These are phyloP conservation scores for Pollenia griseotomentosa DNA, from an alignment of 2,888 invertebrate species.

Conservation along the genomic window DNA sequence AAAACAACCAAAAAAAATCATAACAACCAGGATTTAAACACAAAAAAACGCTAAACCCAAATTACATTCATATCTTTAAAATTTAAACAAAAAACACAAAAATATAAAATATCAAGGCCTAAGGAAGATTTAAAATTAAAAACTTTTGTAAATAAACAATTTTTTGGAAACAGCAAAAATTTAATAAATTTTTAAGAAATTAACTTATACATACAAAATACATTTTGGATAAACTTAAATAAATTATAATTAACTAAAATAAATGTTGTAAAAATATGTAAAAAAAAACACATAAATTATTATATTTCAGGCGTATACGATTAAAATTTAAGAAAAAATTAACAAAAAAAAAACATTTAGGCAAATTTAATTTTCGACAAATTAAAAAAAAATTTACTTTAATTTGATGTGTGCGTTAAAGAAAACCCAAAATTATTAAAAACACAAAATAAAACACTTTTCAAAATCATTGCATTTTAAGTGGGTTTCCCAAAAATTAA, in stretches of 20 bases:
- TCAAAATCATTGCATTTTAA: constrained; percentile 76
- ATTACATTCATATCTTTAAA: constrained; percentile 69
- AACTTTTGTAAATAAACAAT: constrained; percentile 70
- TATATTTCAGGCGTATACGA: constrained; percentile 74
- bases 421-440: constrained; percentile 57
- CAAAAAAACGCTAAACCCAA: constrained; percentile 65
- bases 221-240: constrained; percentile 73
- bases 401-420: constrained; percentile 73
- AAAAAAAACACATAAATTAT: constrained; percentile 55
- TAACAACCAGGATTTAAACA: constrained; percentile 70
- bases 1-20: constrained; percentile 70
- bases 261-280: constrained; percentile 74
- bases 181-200: constrained; percentile 42
- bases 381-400: constrained; percentile 34
- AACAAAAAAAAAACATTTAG: constrained; percentile 55
- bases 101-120: constrained; percentile 68
- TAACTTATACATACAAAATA: constrained; percentile 62
- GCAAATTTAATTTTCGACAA: constrained; percentile 61
- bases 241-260: constrained; percentile 70
- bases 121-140: constrained; percentile 27
- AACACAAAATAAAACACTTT: constrained; percentile 46
- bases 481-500: constrained; percentile 78
- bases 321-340: constrained; percentile 65
- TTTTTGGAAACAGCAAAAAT: constrained; percentile 63
- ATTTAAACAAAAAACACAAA: constrained; percentile 59